Evolutionary conservation across 2,113 vertebrate genomes (phyloP), one percentile per base, ranked within the genome.

Genomic region (Seriola dumerili): DNA sequence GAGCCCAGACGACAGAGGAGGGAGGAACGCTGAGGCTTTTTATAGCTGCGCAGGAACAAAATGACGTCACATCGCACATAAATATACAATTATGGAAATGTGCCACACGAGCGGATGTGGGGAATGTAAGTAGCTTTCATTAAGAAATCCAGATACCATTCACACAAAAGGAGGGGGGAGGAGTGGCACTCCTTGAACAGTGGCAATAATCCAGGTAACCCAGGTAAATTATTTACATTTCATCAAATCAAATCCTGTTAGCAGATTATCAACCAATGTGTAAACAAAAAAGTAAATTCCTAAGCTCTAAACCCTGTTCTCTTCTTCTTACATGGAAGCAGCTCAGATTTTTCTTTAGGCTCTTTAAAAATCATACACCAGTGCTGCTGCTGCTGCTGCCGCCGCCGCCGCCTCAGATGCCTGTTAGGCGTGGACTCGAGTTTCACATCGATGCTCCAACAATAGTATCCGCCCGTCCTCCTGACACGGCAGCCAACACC

Each of bases 381-480:
- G 59, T 9, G 52, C 48, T 23, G 55, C 42, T 10, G 2, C 29
- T 29, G 29, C 25, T 25, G 25, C 25, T 2, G 25, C 25, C 25
- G 25, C 29, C 29, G 29, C 29, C 29, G 2, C 29, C 29, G 29
- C 80, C 46, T 86, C 54, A 38, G 48, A 76, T 25, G 68, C 50
- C 79, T 79, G 55, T 54, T 13, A 78, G 87, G 85, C 80, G 76
- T 82, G 73, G 86, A 84, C 72, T 94, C 48, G 0, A 64, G 86
- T 93, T 93, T 92, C 92, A 89, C 81, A 54, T 58, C n/a, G 25
- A 81, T 21, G 67, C n/a, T 82, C 78, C 85, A 89, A 91, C 93
- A 94, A 92, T 89, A 90, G 88, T 82, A 80, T 71, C 85, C 29
- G 62, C 23, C 65, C 65, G 29, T 79, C 48, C 72, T 83, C 70